A percentile compares a stretch with the other conserved stretches of the same genome.
These are phyloP conservation scores for Bombus cullumanus DNA, from an alignment of 1,140 invertebrate genomes.

Conservation along the genomic window DNA sequence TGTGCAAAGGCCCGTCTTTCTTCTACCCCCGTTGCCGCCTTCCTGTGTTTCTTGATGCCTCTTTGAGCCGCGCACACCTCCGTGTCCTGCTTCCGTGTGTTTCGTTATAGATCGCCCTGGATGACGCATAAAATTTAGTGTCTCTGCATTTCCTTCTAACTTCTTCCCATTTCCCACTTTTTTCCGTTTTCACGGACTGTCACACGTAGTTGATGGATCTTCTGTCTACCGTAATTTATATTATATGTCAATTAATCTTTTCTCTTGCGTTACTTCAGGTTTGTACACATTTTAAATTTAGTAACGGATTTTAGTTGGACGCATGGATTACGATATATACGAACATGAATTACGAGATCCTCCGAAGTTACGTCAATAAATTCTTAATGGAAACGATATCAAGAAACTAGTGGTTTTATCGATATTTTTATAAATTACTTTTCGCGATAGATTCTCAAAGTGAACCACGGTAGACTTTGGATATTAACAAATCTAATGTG, in stretches of 20 bases:
- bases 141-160: background rate
- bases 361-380: background rate
- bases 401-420: background rate
- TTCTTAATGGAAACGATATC: background rate
- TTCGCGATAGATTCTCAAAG: background rate
- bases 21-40: constrained; percentile 1
- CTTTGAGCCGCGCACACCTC: constrained; percentile 51
- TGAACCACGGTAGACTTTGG: background rate
- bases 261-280: background rate
- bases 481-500: background rate
- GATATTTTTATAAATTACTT: background rate
- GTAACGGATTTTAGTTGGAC: background rate
- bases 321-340: background rate
- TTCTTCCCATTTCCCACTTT: background rate
- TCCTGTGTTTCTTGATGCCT: constrained; percentile 41
- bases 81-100: constrained; percentile 24
- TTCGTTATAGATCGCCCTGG: constrained; percentile 31
- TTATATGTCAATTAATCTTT: background rate
- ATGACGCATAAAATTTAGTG: constrained; percentile 29
- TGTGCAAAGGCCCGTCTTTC: constrained; percentile 58
- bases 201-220: background rate
- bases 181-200: background rate
- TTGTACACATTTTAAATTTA: background rate
- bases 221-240: background rate
- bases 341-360: background rate